Evolutionary conservation across 2,113 vertebrate genomes (phyloP).

Genomic region (Brachyistius frenatus): DNA sequence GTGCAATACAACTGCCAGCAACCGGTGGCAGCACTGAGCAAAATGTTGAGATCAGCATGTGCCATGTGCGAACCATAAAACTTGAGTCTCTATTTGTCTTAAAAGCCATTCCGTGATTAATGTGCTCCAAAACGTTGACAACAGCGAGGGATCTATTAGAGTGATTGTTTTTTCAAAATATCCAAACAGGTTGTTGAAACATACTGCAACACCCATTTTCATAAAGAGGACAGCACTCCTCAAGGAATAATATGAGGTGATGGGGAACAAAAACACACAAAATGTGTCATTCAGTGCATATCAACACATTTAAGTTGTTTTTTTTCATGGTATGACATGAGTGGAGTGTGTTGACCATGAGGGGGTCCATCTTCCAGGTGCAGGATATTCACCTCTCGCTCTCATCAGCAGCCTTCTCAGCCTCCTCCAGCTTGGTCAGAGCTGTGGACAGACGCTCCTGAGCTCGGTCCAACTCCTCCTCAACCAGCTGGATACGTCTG

Average conservation of each 20-base stretch:
- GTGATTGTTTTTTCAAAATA: no score
- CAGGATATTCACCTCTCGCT: constrained; percentile 91
- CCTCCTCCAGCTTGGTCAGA: constrained; percentile 98
- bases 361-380: background rate
- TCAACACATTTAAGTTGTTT: no score
- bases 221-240: no score
- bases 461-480: constrained; percentile 98
- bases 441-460: constrained; percentile 98
- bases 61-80: background rate
- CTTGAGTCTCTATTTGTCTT: background rate
- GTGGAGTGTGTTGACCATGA: no score
- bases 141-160: no score
- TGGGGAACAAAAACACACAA: no score
- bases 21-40: constrained; percentile 31
- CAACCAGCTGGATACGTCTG: constrained; percentile 99
- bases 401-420: constrained; percentile 98
- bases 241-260: no score
- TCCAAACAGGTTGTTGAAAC: no score
- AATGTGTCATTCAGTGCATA: no score
- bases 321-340: no score
- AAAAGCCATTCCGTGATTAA: background rate
- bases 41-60: background rate
- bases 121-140: background rate
- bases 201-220: no score
- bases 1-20: constrained; percentile 13